Percentiles rank a stretch among this genome's conserved stretches.
Conservation (phyloP, 2,888 invertebrate genomes). For the Macrosoma leucophasiata region DNA sequence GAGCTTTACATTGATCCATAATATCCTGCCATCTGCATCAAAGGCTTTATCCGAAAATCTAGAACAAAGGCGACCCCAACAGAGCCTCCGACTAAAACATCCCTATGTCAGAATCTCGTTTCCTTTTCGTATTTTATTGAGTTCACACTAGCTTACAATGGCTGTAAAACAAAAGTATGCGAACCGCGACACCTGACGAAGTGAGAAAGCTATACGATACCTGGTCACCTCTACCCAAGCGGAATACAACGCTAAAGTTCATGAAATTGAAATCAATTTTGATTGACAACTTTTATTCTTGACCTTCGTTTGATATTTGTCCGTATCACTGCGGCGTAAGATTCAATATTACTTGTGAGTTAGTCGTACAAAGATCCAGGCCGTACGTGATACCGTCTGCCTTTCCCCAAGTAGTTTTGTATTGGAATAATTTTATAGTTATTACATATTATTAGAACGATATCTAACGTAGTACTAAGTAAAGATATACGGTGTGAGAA, state of each 20-base stretch:
- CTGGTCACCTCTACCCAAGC: slow-evolving; percentile 23
- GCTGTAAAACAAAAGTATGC: slow-evolving; percentile 62
- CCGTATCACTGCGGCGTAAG: slow-evolving; percentile 32
- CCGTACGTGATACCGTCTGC: slow-evolving; percentile 64
- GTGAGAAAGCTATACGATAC: slow-evolving; percentile 71
- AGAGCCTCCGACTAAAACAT: too few species aligned
- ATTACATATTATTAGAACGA: slow-evolving; percentile 63
- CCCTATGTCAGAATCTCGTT: slow-evolving; percentile 49
- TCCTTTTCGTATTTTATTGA: slow-evolving; percentile 59
- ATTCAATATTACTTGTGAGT: slow-evolving; percentile 30
- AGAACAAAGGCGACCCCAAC: too few species aligned
- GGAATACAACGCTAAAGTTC: slow-evolving; percentile 26
- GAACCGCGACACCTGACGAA: slow-evolving; percentile 71
- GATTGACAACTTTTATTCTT: background rate
- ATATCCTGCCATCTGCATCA: too few species aligned
- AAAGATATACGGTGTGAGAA: slow-evolving; percentile 19
- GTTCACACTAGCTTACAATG: slow-evolving; percentile 69
- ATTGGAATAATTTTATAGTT: slow-evolving; percentile 72
- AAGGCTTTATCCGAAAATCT: too few species aligned
- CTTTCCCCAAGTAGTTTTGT: slow-evolving; percentile 69
- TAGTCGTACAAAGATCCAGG: slow-evolving; percentile 56
- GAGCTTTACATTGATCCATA: too few species aligned
- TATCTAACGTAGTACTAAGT: slow-evolving; percentile 36
- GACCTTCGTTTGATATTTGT: slow-evolving; percentile 22
- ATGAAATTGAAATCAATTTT: background rate